Evolutionary conservation across 2,888 invertebrate genomes (phyloP), one percentile per base, ranked within the genome.

Genomic region (Lasioglossum leucozonium): DNA sequence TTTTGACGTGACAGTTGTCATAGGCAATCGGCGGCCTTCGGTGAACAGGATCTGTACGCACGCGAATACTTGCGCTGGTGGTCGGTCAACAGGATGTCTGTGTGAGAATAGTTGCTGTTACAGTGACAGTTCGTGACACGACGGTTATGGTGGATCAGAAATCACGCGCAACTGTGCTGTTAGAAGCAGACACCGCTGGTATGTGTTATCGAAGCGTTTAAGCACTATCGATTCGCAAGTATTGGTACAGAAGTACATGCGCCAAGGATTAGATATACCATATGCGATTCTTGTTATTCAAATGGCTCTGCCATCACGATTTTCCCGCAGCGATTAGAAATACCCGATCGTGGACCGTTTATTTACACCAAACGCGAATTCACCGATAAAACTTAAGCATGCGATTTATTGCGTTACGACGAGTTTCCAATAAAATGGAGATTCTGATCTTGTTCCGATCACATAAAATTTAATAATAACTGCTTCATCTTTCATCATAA

Each of bases 1-100:
- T 84, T 84, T 84, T 84, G 84, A 84, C 84, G 77, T 83, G 84
- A 84, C 84, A 77, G 84, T 84, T 84, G 84, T 83, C 84, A 84
- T 58, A 18, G 73, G 77, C 84, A 84, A 84, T 84, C 84, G 84
- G 84, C 47, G 77, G 77, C 73, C 62, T 83, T 77, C 77, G 84
- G 34, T 34, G 84, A 71, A 71, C 73, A 34, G 69, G 51, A 73
- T 73, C 55, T 58, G 13, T 73, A 26, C 47, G 47, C 72, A 47
- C 16, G 67, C 55, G 58, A 72, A 51, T 58, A 73, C 83, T 74
- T 84, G 73, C 69, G 77, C 55, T 30, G 73, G 44, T 47, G 77
- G 84, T 84, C 62, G 72, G 77, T 83, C 84, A 83, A 83, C 84
- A 74, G 69, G 73, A 77, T 77, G 84, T 62, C 84, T 83, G 84